phyloP scores from a whole-genome alignment of 2,797 vertebrate genomes.

The Phalanger gymnotis region DNA sequence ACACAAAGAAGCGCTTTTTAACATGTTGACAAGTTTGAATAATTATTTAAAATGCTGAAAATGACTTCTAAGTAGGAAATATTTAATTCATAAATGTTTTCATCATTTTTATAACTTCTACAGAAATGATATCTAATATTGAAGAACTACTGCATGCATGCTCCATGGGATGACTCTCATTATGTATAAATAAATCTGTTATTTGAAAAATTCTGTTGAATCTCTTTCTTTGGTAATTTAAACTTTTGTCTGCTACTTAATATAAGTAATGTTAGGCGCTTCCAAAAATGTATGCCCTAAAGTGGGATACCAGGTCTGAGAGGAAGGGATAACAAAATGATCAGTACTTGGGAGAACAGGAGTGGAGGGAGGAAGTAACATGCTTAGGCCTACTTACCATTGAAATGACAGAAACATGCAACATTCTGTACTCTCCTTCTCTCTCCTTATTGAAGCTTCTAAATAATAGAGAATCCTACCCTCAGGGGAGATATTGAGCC shows the following conservation, averaged over 20 bases:
- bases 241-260: background rate
- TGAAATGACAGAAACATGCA: background rate
- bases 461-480: background rate
- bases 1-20: background rate
- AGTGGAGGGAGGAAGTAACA: background rate
- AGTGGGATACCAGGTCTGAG: constrained; percentile 31
- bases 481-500: background rate
- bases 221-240: constrained; percentile 19
- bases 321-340: constrained; percentile 35
- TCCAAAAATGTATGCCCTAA: background rate
- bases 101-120: constrained; percentile 44
- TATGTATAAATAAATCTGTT: constrained; percentile 9
- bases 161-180: background rate
- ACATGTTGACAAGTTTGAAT: background rate
- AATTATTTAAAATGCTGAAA: background rate
- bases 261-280: constrained; percentile 13
- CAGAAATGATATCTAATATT: background rate
- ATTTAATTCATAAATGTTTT: background rate
- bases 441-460: background rate
- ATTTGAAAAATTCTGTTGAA: constrained; percentile 50
- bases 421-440: background rate
- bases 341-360: background rate
- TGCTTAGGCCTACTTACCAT: background rate
- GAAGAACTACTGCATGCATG: background rate
- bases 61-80: background rate